Conservation (phyloP, 2,113 vertebrate species). For the Cyanoramphus novaezelandiae region DNA sequence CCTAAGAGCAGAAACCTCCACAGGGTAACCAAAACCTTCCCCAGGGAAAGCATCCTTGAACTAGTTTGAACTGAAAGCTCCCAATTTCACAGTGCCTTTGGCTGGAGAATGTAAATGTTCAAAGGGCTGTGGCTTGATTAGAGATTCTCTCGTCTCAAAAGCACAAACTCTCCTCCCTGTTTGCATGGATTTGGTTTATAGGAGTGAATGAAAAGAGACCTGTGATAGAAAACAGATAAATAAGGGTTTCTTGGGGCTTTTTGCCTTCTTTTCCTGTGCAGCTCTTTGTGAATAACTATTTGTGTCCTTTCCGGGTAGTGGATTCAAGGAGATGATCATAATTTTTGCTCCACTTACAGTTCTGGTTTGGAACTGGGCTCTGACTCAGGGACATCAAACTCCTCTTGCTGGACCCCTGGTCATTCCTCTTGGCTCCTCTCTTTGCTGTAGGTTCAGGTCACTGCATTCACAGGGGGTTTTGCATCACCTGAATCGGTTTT, state of each 20-base stretch:
- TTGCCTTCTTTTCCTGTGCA: background rate
- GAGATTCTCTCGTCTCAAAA: background rate
- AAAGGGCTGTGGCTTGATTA: background rate
- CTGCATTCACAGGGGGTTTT: background rate
- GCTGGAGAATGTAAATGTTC: slow-evolving; percentile 7
- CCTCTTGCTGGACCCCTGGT: background rate
- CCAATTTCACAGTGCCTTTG: background rate
- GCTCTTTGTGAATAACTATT: background rate
- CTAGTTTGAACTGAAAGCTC: background rate
- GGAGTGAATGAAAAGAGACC: background rate
- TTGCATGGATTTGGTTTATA: background rate
- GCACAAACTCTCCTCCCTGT: background rate
- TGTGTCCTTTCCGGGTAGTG: background rate
- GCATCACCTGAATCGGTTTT: background rate
- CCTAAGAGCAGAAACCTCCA: background rate
- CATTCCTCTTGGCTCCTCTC: background rate
- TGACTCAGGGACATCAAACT: background rate
- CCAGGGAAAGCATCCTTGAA: background rate
- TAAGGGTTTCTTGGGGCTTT: background rate
- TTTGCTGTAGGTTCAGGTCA: background rate
- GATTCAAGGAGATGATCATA: background rate
- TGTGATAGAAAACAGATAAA: background rate
- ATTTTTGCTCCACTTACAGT: background rate
- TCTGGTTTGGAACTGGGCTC: background rate
- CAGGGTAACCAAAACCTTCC: background rate